phyloP scores from a whole-genome alignment of 2,797 vertebrate genomes.

The Podarcis lilfordi region DNA sequence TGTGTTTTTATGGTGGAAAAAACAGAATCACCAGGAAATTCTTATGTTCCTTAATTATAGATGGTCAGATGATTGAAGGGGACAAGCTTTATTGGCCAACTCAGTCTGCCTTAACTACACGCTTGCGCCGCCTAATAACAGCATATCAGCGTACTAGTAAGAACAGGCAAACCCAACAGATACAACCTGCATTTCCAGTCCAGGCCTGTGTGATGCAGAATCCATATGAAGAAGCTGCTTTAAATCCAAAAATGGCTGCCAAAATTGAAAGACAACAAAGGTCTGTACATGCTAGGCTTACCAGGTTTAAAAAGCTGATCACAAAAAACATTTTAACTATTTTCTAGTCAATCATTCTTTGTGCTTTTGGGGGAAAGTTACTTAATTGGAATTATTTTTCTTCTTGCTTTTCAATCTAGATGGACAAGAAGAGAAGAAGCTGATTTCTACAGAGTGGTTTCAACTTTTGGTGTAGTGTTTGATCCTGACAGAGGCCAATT shows the following conservation, averaged over 20 bases:
- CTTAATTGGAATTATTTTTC: slow-evolving; percentile 8
- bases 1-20: not conserved
- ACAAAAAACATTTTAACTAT: not conserved
- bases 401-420: slow-evolving; percentile 70
- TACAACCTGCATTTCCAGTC: slow-evolving; percentile 83
- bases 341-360: not conserved
- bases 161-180: slow-evolving; percentile 92
- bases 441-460: slow-evolving; percentile 97
- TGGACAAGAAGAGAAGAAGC: slow-evolving; percentile 99
- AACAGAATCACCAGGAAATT: not conserved
- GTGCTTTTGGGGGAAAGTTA: not conserved
- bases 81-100: slow-evolving; percentile 93
- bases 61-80: slow-evolving; percentile 86
- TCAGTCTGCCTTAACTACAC: slow-evolving; percentile 91
- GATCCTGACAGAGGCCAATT: slow-evolving; percentile 91
- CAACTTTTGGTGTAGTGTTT: slow-evolving; percentile 98
- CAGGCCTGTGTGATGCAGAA: slow-evolving; percentile 86
- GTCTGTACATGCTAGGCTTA: slow-evolving; percentile 69
- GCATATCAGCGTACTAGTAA: slow-evolving; percentile 96
- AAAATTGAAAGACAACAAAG: slow-evolving; percentile 98
- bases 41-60: slow-evolving; percentile 72
- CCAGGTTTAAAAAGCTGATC: not conserved
- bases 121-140: slow-evolving; percentile 94
- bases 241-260: slow-evolving; percentile 97
- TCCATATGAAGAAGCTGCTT: slow-evolving; percentile 83